phyloP scores from a whole-genome alignment of 2,888 invertebrate species.

The Lysandra bellargus region DNA sequence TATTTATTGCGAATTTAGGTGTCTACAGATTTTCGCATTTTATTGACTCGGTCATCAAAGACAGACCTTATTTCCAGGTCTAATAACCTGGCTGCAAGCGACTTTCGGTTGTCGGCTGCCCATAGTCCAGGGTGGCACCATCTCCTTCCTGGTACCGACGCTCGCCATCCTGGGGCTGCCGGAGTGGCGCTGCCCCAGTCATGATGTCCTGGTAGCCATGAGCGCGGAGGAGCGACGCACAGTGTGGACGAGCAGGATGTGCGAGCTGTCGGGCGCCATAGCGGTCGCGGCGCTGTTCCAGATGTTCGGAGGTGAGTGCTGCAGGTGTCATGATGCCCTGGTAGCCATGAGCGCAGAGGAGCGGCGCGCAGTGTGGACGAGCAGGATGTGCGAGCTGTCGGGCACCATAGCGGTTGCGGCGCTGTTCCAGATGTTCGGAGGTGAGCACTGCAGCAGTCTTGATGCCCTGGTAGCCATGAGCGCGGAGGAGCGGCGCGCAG shows the following conservation, averaged over 20 bases:
- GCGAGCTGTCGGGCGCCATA: slow-evolving; percentile 91
- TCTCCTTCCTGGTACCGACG: slow-evolving; percentile 89
- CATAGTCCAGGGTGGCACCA: slow-evolving; percentile 89
- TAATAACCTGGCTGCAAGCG: slow-evolving; percentile 86
- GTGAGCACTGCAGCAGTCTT: slow-evolving; percentile 47
- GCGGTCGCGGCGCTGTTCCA: slow-evolving; percentile 89
- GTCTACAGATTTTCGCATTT: no score
- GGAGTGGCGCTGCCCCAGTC: slow-evolving; percentile 85
- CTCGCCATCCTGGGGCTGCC: slow-evolving; percentile 87
- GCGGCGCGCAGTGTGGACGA: slow-evolving; percentile 84
- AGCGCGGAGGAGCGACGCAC: slow-evolving; percentile 76
- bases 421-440: slow-evolving; percentile 87
- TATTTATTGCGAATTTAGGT: no score
- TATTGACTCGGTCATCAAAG: neutral
- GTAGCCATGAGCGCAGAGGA: slow-evolving; percentile 77
- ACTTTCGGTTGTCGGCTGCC: slow-evolving; percentile 88
- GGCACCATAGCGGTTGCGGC: slow-evolving; percentile 91
- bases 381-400: slow-evolving; percentile 88
- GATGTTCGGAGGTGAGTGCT: slow-evolving; percentile 82
- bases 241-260: slow-evolving; percentile 88
- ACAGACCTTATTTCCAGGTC: slow-evolving; percentile 60
- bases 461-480: neutral
- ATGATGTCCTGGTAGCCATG: slow-evolving; percentile 76
- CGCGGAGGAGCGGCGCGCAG: slow-evolving; percentile 74
- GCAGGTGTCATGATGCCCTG: slow-evolving; percentile 75